A percentile compares a stretch with the other conserved stretches of the same genome.
phyloP scores from a whole-genome alignment of 30 jellyfish, hydroid and myxozoan genomes.

The Turritopsis dohrnii region DNA sequence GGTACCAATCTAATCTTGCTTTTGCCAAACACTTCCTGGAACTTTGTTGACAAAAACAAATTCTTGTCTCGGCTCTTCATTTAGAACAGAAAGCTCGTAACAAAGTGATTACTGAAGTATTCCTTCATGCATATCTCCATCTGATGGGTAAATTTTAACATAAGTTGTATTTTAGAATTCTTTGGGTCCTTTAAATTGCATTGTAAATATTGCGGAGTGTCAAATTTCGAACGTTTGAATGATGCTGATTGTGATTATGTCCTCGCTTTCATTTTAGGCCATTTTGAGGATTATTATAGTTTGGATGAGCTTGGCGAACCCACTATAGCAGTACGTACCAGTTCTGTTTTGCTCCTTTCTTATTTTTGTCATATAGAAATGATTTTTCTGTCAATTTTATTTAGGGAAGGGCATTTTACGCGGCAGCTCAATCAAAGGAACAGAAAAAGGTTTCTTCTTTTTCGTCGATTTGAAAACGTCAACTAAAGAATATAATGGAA shows the following conservation, averaged over 20 bases:
- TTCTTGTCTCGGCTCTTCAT: background rate
- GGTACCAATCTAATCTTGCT: background rate
- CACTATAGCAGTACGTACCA: slow-evolving; percentile 6
- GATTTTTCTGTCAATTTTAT: slow-evolving; percentile 11
- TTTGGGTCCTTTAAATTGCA: background rate
- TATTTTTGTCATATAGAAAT: background rate
- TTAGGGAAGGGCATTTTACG: slow-evolving; percentile 27
- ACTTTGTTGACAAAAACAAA: background rate
- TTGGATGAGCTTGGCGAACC: slow-evolving; percentile 12
- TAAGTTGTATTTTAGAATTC: background rate
- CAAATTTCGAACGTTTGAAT: background rate
- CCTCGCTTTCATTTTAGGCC: background rate
- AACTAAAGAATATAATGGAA: background rate
- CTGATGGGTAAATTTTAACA: slow-evolving; percentile 37
- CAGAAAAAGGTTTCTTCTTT: slow-evolving; percentile 9
- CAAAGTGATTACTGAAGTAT: slow-evolving; percentile 57
- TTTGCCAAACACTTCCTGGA: background rate
- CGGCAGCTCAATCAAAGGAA: slow-evolving; percentile 32
- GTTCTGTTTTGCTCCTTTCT: background rate
- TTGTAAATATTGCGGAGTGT: background rate
- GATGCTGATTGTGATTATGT: slow-evolving; percentile 12
- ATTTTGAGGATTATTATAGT: slow-evolving; percentile 37
- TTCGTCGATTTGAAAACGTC: background rate
- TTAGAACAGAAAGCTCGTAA: slow-evolving; percentile 48
- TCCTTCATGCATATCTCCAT: slow-evolving; percentile 53